phyloP scores from a whole-genome alignment of 2,888 invertebrate species.

The Marronus borbonicus region DNA sequence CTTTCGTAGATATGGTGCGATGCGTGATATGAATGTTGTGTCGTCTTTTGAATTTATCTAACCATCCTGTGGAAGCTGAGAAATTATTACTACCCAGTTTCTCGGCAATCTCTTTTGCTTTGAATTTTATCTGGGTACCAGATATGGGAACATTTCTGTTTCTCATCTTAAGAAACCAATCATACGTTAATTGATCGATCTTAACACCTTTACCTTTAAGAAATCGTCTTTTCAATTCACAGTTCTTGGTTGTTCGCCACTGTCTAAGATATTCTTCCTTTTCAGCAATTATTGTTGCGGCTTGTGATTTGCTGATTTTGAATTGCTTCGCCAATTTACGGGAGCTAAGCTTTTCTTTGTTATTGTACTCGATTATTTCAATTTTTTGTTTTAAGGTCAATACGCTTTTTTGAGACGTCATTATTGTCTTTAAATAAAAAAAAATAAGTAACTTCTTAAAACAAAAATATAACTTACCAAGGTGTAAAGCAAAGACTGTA shows the following conservation, averaged over 20 bases:
- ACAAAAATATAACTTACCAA: too few species aligned
- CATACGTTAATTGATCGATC: conserved; percentile 10
- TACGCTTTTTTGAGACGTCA: too few species aligned
- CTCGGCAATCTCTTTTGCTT: conserved; percentile 5
- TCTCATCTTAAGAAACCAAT: background rate
- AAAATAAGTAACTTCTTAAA: too few species aligned
- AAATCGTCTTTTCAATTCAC: background rate
- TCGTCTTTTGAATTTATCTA: background rate
- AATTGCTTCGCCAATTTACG: background rate
- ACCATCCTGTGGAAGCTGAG: too few species aligned
- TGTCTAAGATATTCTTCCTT: conserved; percentile 3
- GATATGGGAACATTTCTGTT: background rate
- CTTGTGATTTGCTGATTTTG: conserved; percentile 7
- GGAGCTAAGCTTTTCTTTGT: background rate
- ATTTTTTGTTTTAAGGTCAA: too few species aligned
- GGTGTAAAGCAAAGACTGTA: too few species aligned
- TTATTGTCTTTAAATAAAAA: too few species aligned
- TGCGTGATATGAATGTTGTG: background rate
- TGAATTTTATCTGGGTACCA: background rate
- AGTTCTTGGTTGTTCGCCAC: background rate
- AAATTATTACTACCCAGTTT: background rate
- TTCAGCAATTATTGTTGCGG: background rate
- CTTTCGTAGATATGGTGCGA: background rate
- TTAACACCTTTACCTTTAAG: background rate
- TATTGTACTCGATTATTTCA: background rate